Evolutionary conservation across 2,113 vertebrate species (phyloP).

Genomic region (Haplochromis burtoni): DNA sequence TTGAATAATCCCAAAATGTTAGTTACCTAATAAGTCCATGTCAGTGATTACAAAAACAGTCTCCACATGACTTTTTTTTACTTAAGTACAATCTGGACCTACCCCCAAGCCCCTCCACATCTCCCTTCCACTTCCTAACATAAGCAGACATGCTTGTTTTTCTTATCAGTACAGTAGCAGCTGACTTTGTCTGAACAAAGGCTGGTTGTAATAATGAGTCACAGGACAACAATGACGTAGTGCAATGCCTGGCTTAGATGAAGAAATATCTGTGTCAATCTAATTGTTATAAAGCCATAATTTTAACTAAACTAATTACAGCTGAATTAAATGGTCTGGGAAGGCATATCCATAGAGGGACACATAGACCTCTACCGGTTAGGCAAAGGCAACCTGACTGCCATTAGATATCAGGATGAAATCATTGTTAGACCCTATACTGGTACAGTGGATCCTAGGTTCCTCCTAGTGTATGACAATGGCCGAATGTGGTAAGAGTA

Average conservation of each 20-base stretch:
- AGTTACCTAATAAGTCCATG: neutral
- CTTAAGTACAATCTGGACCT: neutral
- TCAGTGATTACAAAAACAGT: neutral
- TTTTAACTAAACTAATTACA: neutral
- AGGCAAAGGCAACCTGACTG: neutral
- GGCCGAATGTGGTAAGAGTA: neutral
- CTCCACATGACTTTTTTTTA: neutral
- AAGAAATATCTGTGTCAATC: neutral
- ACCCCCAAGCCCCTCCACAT: neutral
- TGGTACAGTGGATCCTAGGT: neutral
- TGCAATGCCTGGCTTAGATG: neutral
- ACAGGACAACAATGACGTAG: neutral
- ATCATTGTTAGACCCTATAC: neutral
- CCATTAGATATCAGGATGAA: neutral
- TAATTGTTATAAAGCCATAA: neutral
- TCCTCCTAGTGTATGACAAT: neutral
- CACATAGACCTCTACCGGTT: neutral
- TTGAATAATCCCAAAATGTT: neutral
- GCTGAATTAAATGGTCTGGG: neutral
- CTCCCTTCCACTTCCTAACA: neutral
- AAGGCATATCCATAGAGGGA: neutral
- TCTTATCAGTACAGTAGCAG: neutral
- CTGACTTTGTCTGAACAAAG: neutral
- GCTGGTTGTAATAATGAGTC: neutral
- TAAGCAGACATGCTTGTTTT: neutral